Base-by-base conservation (phyloP, 2,113 vertebrate species). In the Boleophthalmus pectinirostris region DNA sequence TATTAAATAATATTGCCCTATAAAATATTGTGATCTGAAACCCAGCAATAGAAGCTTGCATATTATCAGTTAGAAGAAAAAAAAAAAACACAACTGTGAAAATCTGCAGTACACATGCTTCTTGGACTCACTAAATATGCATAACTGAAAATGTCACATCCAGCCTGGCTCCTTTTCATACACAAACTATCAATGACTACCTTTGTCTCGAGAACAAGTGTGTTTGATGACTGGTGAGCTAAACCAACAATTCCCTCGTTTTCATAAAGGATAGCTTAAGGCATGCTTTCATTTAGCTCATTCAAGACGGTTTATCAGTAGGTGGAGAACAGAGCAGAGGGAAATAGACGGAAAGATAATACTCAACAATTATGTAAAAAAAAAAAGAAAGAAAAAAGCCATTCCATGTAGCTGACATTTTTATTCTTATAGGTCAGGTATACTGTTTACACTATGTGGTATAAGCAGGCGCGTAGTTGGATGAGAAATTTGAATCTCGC, bases 171-270 rank as follows among this genome's bases (percentile, higher is more conserved):
- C 58, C 33, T 29, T n/a, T 33, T 18, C 56, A 15, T 58, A 25
- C 56, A 58, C 56, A 58, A 61, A 61, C 15, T 61, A 61, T 61
- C 58, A 64, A 43, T 38, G 29, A n/a, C 20, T 11, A 38, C 18
- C 61, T 64, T 64, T 64, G 18, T 64, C 33, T 64, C 20, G 20
- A 38, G 61, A 64, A 64, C 61, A 64, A 64, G 33, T 64, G 11
- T 9, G 18, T 64, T 64, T n/a, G 11, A 64, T 43, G 20, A 38
- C 18, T 10, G 33, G 33, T 64, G 29, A 43, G 61, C 33, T 12
- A 64, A 21, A 64, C 10, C 20, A 64, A 64, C 61, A 64, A 64
- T 38, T 64, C 18, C 61, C 33, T n/a, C 58, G 20, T 35, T 12
- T 64, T 20, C 29, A 64, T 16, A 64, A 64, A 64, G 33, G 9